Evolutionary conservation across 2,888 invertebrate species (phyloP), one percentile per base, ranked within the genome.

Genomic region (Andricus curvator): DNA sequence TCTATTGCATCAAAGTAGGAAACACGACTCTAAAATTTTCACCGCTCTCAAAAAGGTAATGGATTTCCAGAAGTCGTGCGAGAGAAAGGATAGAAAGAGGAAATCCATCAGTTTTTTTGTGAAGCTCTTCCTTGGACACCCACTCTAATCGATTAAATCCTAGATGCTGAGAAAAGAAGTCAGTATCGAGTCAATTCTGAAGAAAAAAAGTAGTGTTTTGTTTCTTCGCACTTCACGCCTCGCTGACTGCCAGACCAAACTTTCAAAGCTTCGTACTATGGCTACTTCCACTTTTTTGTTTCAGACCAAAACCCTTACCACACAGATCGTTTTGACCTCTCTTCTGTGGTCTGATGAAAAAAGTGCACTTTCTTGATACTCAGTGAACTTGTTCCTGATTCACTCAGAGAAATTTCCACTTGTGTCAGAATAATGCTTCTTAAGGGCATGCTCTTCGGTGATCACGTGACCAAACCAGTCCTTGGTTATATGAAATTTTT

Each of bases 81-180:
- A 62, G 25, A 25, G 3, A 29, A 62, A 62, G 15, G 62, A 25
- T 15, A 62, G 25, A 25, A 25, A 62, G 62, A 62, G 62, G 25
- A 62, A 62, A 25, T 25, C 25, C 5, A 62, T 25, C 62, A 62
- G 62, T 15, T 62, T 62, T 62, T 56, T 62, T 62, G 25, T 62
- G 22, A 22, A 25, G 25, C 62, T 25, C 62, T 62, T 48, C 29
- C 20, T n/a, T 13, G 20, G 29, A 17, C 29, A 56, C 29, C 70
- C 51, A 20, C 51, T 70, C 51, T 70, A 70, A 70, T 70, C 70
- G 70, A 70, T 70, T 51, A 70, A 56, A 70, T 29, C n/a, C 29
- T 51, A 62, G 25, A 62, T 25, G 25, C 62, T 62, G 25, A n/a
- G 48, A 51, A 51, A 70, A 22, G 29, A 70, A 48, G 70, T 51